A percentile compares a stretch with the other conserved stretches of the same genome.
Evolutionary conservation across 92 coral and sea anemone species (phyloP).

Genomic region (Porites divaricata): DNA sequence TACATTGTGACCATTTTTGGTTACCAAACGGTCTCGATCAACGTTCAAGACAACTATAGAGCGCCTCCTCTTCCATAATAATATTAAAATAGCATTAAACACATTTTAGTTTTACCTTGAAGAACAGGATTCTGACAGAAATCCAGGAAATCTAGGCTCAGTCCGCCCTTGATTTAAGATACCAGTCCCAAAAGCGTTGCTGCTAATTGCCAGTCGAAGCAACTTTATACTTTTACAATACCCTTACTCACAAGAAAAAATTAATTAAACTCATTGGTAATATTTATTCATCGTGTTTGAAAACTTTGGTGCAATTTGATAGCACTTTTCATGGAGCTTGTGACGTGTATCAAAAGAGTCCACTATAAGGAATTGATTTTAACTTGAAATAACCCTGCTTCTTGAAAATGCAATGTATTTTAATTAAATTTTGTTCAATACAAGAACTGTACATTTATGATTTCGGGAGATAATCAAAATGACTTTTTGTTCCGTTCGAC

Average conservation of each 20-base stretch:
- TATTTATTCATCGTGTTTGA: constrained; percentile 8
- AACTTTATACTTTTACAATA: neutral
- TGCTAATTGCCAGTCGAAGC: neutral
- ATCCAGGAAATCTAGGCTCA: too few species aligned
- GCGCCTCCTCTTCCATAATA: neutral
- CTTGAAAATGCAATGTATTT: neutral
- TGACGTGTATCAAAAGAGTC: neutral
- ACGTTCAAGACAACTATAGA: too few species aligned
- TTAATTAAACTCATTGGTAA: constrained; percentile 15
- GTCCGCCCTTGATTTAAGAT: too few species aligned
- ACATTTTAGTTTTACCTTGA: neutral
- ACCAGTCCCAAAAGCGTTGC: neutral
- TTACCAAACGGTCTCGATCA: too few species aligned
- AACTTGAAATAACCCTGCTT: neutral
- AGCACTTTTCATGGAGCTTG: neutral
- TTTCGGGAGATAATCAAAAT: neutral
- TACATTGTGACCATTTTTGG: too few species aligned
- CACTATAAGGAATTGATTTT: neutral
- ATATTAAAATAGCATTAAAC: too few species aligned
- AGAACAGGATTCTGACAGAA: neutral
- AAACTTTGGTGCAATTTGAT: neutral
- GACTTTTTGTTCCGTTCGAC: neutral
- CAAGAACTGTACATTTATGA: neutral
- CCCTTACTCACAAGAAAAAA: neutral
- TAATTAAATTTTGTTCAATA: neutral